Conservation (phyloP, 2,113 vertebrate genomes). For the Larimichthys crocea region DNA sequence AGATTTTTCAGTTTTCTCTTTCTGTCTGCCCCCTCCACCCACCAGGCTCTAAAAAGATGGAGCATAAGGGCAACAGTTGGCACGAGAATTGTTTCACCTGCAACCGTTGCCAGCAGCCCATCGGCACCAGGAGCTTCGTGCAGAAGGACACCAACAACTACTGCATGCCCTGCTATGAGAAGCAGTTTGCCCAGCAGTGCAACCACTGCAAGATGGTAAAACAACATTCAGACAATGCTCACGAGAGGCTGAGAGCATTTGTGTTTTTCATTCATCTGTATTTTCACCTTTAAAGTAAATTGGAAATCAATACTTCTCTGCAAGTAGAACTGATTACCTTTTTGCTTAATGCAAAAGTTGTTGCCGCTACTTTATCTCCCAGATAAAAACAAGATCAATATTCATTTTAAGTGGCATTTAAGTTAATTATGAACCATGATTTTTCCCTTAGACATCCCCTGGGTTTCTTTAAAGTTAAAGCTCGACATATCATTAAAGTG, state of each 20-base stretch:
- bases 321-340: neutral
- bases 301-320: neutral
- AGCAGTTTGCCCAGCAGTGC: conserved; percentile 95
- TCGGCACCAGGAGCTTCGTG: conserved; percentile 96
- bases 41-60: conserved; percentile 97
- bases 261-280: neutral
- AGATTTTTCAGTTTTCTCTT: neutral
- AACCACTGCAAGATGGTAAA: conserved; percentile 93
- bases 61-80: conserved; percentile 96
- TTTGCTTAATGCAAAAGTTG: neutral
- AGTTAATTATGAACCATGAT: neutral
- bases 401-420: neutral
- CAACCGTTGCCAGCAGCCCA: conserved; percentile 92
- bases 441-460: neutral
- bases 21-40: neutral
- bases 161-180: conserved; percentile 96
- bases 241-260: neutral
- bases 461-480: conserved; percentile 1
- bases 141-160: conserved; percentile 93
- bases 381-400: conserved; percentile 13
- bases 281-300: neutral
- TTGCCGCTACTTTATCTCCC: no score
- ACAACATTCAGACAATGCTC: neutral
- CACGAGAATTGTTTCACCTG: conserved; percentile 97
- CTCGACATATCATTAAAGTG: no score